Evolutionary conservation across 2,113 vertebrate species (phyloP).

Genomic region (Psophia crepitans): DNA sequence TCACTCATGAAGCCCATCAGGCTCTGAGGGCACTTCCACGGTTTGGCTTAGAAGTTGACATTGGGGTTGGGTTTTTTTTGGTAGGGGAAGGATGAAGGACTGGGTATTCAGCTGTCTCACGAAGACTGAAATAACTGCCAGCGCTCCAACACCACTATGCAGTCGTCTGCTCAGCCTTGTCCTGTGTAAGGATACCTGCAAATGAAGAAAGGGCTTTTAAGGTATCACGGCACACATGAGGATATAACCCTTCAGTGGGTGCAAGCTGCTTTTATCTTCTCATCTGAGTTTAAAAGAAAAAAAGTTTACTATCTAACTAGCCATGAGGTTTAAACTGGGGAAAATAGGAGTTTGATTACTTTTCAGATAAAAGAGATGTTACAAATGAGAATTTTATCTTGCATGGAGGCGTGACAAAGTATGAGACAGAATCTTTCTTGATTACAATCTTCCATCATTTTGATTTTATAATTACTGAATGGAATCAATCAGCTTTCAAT

Average conservation of each 20-base stretch:
- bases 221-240: not conserved
- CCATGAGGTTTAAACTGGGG: conserved; percentile 57
- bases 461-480: conserved; percentile 82
- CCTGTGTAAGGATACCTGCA: not conserved
- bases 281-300: not conserved
- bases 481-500: conserved; percentile 82
- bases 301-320: conserved; percentile 19
- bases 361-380: conserved; percentile 72
- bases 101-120: not conserved
- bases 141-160: not conserved
- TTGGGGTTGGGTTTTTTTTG: no score
- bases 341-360: conserved; percentile 74
- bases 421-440: conserved; percentile 72
- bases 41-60: not conserved
- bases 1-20: rapidly evolving
- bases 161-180: not conserved
- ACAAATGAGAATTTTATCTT: conserved; percentile 76
- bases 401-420: conserved; percentile 68
- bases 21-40: not conserved
- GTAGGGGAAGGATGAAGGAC: not conserved
- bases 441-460: conserved; percentile 83
- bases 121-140: not conserved
- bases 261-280: not conserved
- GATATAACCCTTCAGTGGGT: not conserved
- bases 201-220: not conserved